Conservation (phyloP, 2,888 invertebrate genomes). For the Carterocephalus palaemon region DNA sequence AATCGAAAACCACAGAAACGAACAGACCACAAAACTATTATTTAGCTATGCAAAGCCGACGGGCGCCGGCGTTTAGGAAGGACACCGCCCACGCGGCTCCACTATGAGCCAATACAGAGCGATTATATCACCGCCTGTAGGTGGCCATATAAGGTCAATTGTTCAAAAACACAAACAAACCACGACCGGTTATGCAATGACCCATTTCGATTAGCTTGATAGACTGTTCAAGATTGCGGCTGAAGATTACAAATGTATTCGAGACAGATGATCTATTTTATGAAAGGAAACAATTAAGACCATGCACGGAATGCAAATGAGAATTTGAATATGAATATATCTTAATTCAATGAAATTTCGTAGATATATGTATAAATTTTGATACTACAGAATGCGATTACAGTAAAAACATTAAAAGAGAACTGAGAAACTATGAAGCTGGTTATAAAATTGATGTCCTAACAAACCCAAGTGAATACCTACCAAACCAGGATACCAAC, state of each 20-base stretch:
- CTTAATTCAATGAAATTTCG: too few relatives aligned
- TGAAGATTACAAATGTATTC: constrained; percentile 11
- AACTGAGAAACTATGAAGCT: too few relatives aligned
- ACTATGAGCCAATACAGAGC: constrained; percentile 55
- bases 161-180: constrained; percentile 51
- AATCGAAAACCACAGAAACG: constrained; percentile 3
- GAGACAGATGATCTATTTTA: constrained; percentile 10
- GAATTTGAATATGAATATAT: constrained; percentile 6
- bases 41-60: constrained; percentile 38
- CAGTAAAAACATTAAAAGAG: too few relatives aligned
- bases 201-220: constrained; percentile 32
- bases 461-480: too few relatives aligned
- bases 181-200: constrained; percentile 33
- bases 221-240: constrained; percentile 16
- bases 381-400: too few relatives aligned
- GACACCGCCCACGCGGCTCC: constrained; percentile 64
- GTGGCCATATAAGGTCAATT: constrained; percentile 77
- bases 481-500: too few relatives aligned
- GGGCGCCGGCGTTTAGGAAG: constrained; percentile 55
- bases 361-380: too few relatives aligned
- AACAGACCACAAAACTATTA: constrained; percentile 14
- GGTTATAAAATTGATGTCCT: too few relatives aligned
- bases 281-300: too few relatives aligned
- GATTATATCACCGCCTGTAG: constrained; percentile 76
- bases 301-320: constrained; percentile 5